phyloP scores from a whole-genome alignment of 2,888 invertebrate genomes.

The Pilophorus perplexus region DNA sequence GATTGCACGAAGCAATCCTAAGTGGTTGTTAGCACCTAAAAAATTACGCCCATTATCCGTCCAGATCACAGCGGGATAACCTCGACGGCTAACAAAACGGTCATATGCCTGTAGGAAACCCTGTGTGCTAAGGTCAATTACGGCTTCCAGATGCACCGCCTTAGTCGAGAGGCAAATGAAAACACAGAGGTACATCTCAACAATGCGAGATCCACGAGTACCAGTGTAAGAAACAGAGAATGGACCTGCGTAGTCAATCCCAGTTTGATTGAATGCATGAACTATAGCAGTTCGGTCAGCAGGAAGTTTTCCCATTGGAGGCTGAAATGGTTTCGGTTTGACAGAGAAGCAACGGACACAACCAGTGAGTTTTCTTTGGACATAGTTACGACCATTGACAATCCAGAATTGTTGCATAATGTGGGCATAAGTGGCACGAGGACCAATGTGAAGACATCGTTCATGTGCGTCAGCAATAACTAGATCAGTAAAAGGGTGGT shows the following conservation, averaged over 20 bases:
- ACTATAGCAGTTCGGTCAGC: neutral
- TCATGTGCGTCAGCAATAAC: neutral
- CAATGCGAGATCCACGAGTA: neutral
- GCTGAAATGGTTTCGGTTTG: neutral
- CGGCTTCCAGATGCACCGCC: neutral
- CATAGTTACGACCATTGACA: neutral
- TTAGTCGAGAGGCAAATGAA: too few relatives aligned
- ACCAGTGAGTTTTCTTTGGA: neutral
- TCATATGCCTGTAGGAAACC: too few relatives aligned
- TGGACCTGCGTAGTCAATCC: neutral
- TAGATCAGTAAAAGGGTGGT: neutral
- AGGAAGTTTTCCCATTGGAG: neutral
- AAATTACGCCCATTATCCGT: neutral
- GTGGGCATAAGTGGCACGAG: too few relatives aligned
- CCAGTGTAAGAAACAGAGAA: neutral
- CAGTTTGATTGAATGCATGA: neutral
- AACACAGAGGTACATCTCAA: neutral
- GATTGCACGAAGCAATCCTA: neutral
- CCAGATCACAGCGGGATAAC: neutral
- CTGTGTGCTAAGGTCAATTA: too few relatives aligned
- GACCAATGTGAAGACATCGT: neutral
- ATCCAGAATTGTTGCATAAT: neutral
- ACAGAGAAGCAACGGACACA: neutral
- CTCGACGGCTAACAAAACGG: neutral
- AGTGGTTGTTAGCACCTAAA: neutral